A percentile compares a stretch with the other conserved stretches of the same genome.
phyloP scores from a whole-genome alignment of 2,113 vertebrate genomes.

The Dicaeum eximium region DNA sequence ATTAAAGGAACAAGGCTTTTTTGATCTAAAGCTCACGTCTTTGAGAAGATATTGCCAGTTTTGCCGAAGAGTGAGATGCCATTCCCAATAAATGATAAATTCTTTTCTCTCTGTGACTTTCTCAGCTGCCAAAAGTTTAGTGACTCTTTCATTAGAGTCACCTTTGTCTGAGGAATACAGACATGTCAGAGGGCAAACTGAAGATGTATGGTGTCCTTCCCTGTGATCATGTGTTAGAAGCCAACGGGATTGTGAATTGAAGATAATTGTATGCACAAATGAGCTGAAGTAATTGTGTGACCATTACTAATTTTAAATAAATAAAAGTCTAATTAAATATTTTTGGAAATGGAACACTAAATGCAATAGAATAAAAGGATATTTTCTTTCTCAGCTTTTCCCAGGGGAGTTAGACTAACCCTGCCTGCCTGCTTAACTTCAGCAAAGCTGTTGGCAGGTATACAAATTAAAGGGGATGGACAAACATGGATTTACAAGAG shows the following conservation, averaged over 20 bases:
- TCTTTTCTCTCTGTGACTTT: neutral
- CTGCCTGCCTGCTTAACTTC: neutral
- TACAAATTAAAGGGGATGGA: neutral
- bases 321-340: neutral
- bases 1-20: neutral
- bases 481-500: neutral
- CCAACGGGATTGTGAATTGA: neutral
- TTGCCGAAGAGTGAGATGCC: neutral
- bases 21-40: neutral
- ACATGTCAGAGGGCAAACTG: neutral
- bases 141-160: neutral
- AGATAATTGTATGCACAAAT: neutral
- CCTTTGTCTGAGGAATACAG: neutral
- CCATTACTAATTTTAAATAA: neutral
- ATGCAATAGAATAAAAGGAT: neutral
- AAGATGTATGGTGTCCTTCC: neutral
- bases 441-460: neutral
- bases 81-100: neutral
- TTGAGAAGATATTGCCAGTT: neutral
- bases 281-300: neutral
- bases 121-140: neutral
- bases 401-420: neutral
- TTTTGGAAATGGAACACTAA: neutral
- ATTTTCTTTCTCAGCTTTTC: neutral
- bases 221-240: neutral